Percentiles rank a stretch among this genome's conserved stretches.
These are phyloP conservation scores for Urocyon cinereoargenteus DNA, from an alignment of 2,797 vertebrate genomes.

Conservation along the genomic window DNA sequence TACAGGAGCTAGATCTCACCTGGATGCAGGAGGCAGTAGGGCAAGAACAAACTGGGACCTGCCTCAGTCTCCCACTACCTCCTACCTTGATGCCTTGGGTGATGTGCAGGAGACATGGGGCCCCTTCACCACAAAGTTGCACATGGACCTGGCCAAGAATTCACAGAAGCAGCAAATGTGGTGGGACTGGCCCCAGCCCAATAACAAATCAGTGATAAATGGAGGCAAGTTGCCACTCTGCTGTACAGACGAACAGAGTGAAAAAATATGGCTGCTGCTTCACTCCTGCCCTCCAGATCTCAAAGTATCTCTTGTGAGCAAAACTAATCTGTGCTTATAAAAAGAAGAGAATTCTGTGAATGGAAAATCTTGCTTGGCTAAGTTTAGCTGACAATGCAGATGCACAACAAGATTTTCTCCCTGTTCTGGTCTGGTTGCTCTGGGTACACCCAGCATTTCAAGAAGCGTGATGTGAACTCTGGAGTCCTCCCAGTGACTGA, in stretches of 20 bases:
- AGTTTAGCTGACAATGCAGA: background rate
- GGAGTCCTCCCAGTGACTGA: background rate
- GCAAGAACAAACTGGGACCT: background rate
- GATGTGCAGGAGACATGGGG: background rate
- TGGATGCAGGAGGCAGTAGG: accelerated
- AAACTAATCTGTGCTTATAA: background rate
- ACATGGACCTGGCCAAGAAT: background rate
- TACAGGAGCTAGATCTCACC: background rate
- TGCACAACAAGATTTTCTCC: background rate
- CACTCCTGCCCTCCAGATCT: background rate
- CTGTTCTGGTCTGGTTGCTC: background rate
- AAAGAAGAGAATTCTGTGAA: background rate
- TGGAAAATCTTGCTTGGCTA: background rate
- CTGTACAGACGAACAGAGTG: background rate
- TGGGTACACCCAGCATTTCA: background rate
- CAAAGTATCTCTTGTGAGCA: background rate
- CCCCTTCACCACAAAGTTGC: background rate
- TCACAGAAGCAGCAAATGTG: background rate
- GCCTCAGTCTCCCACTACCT: background rate
- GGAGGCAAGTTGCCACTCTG: background rate
- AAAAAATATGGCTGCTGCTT: background rate
- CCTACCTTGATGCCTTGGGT: background rate
- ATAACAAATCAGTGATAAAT: background rate
- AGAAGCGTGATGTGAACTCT: background rate
- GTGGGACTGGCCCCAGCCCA: background rate